A percentile compares a stretch with the other conserved stretches of the same genome.
Conservation (phyloP, 1,140 invertebrate genomes). For the Pseudomyrmex pallidus region DNA sequence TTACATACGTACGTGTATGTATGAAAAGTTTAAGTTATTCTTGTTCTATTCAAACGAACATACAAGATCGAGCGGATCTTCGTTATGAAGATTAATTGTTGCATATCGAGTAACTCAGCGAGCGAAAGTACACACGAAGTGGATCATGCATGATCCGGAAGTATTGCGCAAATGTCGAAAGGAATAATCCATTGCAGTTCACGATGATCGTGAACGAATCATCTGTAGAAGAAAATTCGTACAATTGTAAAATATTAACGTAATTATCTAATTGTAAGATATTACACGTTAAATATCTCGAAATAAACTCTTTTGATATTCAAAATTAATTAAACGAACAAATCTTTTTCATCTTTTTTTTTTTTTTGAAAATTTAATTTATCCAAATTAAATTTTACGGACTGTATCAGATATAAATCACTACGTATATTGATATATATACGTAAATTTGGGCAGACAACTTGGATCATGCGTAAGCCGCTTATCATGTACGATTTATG, state of each 20-base stretch:
- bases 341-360: not conserved
- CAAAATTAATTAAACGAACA: not conserved
- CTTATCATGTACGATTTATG: not conserved
- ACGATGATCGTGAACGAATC: not conserved
- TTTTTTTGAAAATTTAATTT: not conserved
- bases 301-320: constrained; percentile 1
- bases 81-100: constrained; percentile 52
- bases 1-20: constrained; percentile 41
- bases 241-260: not conserved
- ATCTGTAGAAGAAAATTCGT: not conserved
- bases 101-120: constrained; percentile 27
- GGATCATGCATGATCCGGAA: constrained; percentile 29
- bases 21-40: constrained; percentile 67
- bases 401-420: not conserved
- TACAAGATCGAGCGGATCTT: constrained; percentile 6
- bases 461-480: constrained; percentile 8
- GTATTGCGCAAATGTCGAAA: constrained; percentile 2
- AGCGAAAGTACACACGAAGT: constrained; percentile 7
- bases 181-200: not conserved
- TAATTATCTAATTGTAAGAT: not conserved
- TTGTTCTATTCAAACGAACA: constrained; percentile 62
- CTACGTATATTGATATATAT: not conserved
- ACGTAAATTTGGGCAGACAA: not conserved
- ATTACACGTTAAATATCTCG: not conserved
- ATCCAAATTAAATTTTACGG: not conserved